Percentiles rank a stretch among this genome's conserved stretches.
phyloP scores from a whole-genome alignment of 2,888 invertebrate species.

The Torymus aiolomorphi region DNA sequence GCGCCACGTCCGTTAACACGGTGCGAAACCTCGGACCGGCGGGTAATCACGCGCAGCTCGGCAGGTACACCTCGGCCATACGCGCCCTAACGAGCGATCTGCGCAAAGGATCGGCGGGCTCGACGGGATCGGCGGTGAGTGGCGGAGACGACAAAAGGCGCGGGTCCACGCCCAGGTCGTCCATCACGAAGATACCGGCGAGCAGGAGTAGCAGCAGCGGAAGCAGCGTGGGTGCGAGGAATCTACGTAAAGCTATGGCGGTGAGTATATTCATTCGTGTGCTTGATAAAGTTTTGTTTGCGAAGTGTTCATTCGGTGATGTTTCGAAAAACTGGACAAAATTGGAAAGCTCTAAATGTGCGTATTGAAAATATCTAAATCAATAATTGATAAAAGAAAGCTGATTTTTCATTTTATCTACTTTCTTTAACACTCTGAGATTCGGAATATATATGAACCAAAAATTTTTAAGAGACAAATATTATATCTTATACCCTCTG shows the following conservation, averaged over 20 bases:
- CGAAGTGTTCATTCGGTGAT: too few species aligned
- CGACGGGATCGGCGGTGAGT: constrained; percentile 38
- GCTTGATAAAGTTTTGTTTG: too few species aligned
- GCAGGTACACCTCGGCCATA: constrained; percentile 78
- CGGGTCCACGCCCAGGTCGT: constrained; percentile 62
- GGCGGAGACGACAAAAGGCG: constrained; percentile 68
- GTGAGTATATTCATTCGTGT: constrained; percentile 47
- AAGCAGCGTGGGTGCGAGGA: constrained; percentile 77
- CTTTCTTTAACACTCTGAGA: too few species aligned
- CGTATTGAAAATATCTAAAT: too few species aligned
- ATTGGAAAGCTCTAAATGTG: too few species aligned
- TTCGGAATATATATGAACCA: too few species aligned
- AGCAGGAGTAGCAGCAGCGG: constrained; percentile 80
- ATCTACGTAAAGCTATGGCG: constrained; percentile 63
- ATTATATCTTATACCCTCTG: too few species aligned
- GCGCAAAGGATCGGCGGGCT: constrained; percentile 63
- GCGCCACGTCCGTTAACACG: constrained; percentile 86
- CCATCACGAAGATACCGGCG: constrained; percentile 76
- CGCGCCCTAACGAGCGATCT: constrained; percentile 75
- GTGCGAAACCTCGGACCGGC: constrained; percentile 80
- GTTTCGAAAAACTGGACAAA: too few species aligned
- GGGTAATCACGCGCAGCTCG: constrained; percentile 76
- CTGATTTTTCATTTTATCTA: too few species aligned
- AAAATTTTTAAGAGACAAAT: too few species aligned
- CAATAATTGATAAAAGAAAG: too few species aligned